Conservation (phyloP, 2,797 vertebrate species). For the Philypnodon macrostomus region DNA sequence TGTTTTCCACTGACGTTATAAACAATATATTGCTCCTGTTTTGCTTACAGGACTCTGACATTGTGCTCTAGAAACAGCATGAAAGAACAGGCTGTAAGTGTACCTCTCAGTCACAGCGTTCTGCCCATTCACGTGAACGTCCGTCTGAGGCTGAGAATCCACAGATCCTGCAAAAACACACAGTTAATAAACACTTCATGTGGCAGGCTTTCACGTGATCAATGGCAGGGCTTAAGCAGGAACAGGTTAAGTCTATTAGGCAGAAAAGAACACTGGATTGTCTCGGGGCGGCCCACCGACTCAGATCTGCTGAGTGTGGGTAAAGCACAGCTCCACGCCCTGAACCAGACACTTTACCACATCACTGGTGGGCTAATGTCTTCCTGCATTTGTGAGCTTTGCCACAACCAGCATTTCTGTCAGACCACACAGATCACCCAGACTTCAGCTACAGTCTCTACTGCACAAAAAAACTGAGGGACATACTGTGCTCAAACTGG, state of each 20-base stretch:
- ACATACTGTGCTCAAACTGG: too few species aligned
- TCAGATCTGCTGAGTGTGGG: slow-evolving; percentile 31
- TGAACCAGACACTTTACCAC: slow-evolving; percentile 44
- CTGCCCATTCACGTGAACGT: slow-evolving; percentile 57
- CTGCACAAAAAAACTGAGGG: background rate
- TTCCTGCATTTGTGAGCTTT: slow-evolving; percentile 32
- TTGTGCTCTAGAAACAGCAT: slow-evolving; percentile 31
- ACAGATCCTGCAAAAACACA: slow-evolving; percentile 55
- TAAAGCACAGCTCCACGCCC: slow-evolving; percentile 29
- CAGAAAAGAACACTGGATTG: slow-evolving; percentile 3
- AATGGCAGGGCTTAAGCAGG: background rate
- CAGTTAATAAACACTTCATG: too few species aligned
- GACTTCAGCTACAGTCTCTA: slow-evolving; percentile 17
- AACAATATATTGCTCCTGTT: slow-evolving; percentile 25
- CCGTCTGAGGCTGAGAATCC: slow-evolving; percentile 66
- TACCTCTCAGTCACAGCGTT: slow-evolving; percentile 65
- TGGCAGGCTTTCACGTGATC: slow-evolving; percentile 19
- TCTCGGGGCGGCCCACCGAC: background rate
- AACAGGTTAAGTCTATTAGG: background rate
- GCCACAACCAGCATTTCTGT: slow-evolving; percentile 26
- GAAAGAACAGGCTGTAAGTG: background rate
- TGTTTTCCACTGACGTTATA: slow-evolving; percentile 44
- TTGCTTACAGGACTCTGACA: slow-evolving; percentile 28
- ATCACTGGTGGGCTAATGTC: slow-evolving; percentile 47
- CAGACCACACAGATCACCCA: slow-evolving; percentile 18